These are phyloP conservation scores for Eptesicus fuscus DNA, from an alignment of 2,113 vertebrate genomes.

Conservation along the genomic window DNA sequence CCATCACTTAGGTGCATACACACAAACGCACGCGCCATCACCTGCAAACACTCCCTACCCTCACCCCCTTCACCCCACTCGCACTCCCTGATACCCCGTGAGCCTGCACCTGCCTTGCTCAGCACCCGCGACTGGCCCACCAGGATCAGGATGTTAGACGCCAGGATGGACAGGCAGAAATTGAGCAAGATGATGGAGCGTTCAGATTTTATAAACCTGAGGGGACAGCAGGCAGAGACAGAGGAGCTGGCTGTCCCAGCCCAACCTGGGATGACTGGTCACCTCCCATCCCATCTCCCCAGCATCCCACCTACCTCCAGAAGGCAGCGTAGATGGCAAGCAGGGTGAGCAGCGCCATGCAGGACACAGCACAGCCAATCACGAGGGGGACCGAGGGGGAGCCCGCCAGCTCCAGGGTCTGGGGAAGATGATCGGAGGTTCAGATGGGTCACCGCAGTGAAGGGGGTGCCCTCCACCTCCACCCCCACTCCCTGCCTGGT, in stretches of 20 bases:
- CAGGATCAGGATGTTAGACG: conserved; percentile 96
- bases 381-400: conserved; percentile 94
- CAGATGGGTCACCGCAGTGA: background rate
- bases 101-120: conserved; percentile 90
- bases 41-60: background rate
- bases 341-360: conserved; percentile 94
- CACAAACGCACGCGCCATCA: background rate
- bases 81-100: background rate
- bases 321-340: conserved; percentile 96
- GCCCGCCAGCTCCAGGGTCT: conserved; percentile 93
- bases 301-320: conserved; percentile 89
- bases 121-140: conserved; percentile 98
- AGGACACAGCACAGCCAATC: conserved; percentile 97
- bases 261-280: background rate
- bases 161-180: conserved; percentile 97
- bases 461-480: background rate
- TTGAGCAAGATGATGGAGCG: conserved; percentile 98
- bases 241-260: background rate
- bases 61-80: background rate
- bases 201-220: conserved; percentile 96
- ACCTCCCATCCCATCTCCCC: background rate
- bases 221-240: background rate
- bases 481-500: background rate
- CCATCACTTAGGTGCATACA: background rate
- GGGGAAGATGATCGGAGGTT: background rate